phyloP scores from a whole-genome alignment of 2,888 invertebrate genomes.

The Dynastes grantii region DNA sequence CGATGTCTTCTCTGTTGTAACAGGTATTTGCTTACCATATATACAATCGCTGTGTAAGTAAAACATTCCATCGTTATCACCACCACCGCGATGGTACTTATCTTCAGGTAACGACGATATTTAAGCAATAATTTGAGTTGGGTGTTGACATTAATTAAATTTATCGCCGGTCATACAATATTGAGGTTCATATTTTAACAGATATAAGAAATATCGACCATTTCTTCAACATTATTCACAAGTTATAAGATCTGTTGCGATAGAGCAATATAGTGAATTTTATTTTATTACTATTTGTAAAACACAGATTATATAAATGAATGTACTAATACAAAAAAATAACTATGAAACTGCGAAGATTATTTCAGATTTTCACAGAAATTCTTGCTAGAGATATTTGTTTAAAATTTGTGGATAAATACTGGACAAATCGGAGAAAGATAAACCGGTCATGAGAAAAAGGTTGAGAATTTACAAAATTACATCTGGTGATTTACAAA shows the following conservation, averaged over 20 bases:
- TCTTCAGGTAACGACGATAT: slow-evolving; percentile 19
- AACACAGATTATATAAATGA: too few relatives aligned
- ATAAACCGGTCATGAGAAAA: too few relatives aligned
- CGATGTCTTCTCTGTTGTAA: not conserved
- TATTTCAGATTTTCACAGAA: too few relatives aligned
- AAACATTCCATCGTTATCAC: slow-evolving; percentile 24
- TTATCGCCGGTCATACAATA: not conserved
- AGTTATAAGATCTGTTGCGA: not conserved
- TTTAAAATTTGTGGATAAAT: too few relatives aligned
- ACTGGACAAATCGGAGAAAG: too few relatives aligned
- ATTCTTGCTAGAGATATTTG: too few relatives aligned
- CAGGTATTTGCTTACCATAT: not conserved
- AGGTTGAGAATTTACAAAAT: too few relatives aligned
- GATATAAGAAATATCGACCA: not conserved
- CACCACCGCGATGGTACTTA: slow-evolving; percentile 1
- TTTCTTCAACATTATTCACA: not conserved
- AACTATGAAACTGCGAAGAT: too few relatives aligned
- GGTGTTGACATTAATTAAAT: slow-evolving; percentile 9
- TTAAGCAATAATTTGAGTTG: slow-evolving; percentile 17
- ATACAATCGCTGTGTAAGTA: slow-evolving; percentile 10
- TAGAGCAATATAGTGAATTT: too few relatives aligned
- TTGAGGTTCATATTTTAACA: not conserved
- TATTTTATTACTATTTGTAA: too few relatives aligned
- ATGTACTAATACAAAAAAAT: too few relatives aligned
- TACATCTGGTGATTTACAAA: too few relatives aligned